Evolutionary conservation across 2,113 vertebrate genomes (phyloP).

Genomic region (Mirza zaza): DNA sequence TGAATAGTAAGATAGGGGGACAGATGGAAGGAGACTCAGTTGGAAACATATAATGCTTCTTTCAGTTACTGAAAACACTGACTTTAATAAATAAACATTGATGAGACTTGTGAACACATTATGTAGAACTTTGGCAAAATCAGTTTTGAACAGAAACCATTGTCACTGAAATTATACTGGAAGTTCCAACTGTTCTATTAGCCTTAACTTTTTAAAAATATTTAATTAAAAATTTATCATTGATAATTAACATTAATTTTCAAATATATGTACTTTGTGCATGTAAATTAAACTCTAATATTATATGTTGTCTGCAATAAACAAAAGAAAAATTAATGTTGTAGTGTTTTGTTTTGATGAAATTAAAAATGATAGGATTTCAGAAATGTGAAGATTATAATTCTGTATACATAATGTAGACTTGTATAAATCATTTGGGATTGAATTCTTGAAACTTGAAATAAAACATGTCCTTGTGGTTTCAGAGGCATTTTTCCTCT

Average conservation of each 20-base stretch:
- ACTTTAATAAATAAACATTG: slow-evolving; percentile 56
- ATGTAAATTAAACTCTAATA: background rate
- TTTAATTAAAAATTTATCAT: slow-evolving; percentile 37
- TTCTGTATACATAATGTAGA: slow-evolving; percentile 14
- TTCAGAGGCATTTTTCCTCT: slow-evolving; percentile 63
- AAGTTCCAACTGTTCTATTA: slow-evolving; percentile 19
- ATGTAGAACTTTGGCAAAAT: slow-evolving; percentile 40
- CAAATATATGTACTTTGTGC: slow-evolving; percentile 15
- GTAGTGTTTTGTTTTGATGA: slow-evolving; percentile 42
- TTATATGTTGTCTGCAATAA: background rate
- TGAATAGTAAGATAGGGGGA: background rate
- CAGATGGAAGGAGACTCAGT: slow-evolving; percentile 26
- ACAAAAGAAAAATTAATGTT: slow-evolving; percentile 30
- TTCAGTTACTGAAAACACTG: slow-evolving; percentile 30
- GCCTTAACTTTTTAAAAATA: background rate
- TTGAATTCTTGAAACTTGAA: slow-evolving; percentile 58
- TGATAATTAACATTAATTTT: slow-evolving; percentile 24
- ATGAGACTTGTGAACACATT: slow-evolving; percentile 20
- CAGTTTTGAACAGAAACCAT: slow-evolving; percentile 35
- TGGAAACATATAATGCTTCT: slow-evolving; percentile 25
- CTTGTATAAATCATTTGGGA: slow-evolving; percentile 54
- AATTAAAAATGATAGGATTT: slow-evolving; percentile 54
- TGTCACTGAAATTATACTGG: slow-evolving; percentile 8
- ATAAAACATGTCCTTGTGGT: slow-evolving; percentile 58
- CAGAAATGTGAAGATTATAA: slow-evolving; percentile 29